Conservation (phyloP, 1,140 invertebrate genomes). For the Ylistrum balloti region DNA sequence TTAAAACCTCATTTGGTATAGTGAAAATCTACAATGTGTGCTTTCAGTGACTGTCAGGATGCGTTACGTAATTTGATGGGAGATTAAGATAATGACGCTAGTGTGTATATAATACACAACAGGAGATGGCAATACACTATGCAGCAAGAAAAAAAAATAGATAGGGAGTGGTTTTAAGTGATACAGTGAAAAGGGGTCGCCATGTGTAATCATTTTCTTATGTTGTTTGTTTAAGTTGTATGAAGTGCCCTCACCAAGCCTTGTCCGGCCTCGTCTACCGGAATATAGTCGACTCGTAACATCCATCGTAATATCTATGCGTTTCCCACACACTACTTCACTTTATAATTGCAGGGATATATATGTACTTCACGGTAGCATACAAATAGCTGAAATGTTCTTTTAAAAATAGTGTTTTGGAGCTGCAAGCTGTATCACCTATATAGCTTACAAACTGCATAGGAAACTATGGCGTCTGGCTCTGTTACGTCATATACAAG, state of each 20-base stretch:
- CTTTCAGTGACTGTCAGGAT: not conserved
- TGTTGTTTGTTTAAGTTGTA: not conserved
- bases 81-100: not conserved
- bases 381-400: not conserved
- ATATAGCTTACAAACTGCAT: not conserved
- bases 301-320: not conserved
- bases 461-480: not conserved
- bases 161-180: not conserved
- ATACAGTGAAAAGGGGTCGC: not conserved
- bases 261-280: not conserved
- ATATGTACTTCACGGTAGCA: not conserved
- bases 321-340: not conserved
- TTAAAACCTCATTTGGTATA: not conserved
- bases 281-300: not conserved
- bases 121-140: not conserved
- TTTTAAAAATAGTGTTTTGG: constrained; percentile 7
- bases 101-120: not conserved
- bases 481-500: not conserved
- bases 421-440: not conserved
- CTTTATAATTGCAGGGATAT: not conserved
- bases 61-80: not conserved
- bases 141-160: not conserved
- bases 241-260: not conserved
- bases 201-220: not conserved
- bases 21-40: not conserved